Evolutionary conservation across 2,888 invertebrate genomes (phyloP).

Genomic region (Erebia aethiops): DNA sequence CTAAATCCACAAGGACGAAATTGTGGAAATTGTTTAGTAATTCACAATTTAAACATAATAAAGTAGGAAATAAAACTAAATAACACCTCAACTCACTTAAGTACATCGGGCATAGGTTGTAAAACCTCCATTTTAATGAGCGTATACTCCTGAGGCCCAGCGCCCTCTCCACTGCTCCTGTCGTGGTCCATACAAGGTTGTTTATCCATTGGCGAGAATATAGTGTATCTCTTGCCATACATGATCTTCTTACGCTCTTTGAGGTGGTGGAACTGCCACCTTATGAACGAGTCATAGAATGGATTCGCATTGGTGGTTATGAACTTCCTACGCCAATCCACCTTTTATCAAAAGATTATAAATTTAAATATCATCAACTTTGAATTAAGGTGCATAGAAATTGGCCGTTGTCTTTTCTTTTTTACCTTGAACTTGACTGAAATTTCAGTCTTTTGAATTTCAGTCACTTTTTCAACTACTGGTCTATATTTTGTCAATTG

Average conservation of each 20-base stretch:
- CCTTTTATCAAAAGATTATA: conserved; percentile 57
- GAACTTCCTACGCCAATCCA: conserved; percentile 99
- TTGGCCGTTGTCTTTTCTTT: no score
- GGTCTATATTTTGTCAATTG: no score
- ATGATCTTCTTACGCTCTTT: conserved; percentile 94
- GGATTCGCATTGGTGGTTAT: conserved; percentile 99
- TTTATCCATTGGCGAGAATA: conserved; percentile 97
- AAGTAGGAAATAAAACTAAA: no score
- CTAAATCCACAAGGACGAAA: no score
- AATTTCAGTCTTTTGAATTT: no score
- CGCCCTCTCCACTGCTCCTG: conserved; percentile 97
- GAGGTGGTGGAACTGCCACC: conserved; percentile 97
- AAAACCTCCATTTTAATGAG: conserved; percentile 95
- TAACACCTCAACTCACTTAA: conserved; percentile 80
- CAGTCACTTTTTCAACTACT: no score
- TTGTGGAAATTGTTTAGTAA: no score
- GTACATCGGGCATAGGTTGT: conserved; percentile 87
- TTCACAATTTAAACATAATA: no score
- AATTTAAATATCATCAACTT: not conserved
- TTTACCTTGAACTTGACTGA: no score
- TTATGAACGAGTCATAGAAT: conserved; percentile 98
- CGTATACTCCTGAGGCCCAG: conserved; percentile 99
- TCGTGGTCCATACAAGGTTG: conserved; percentile 99
- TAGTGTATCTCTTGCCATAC: conserved; percentile 98
- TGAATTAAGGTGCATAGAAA: no score